Percentiles rank a stretch among this genome's conserved stretches.
phyloP scores from a whole-genome alignment of 1,140 invertebrate genomes.

The Bombus balteatus region DNA sequence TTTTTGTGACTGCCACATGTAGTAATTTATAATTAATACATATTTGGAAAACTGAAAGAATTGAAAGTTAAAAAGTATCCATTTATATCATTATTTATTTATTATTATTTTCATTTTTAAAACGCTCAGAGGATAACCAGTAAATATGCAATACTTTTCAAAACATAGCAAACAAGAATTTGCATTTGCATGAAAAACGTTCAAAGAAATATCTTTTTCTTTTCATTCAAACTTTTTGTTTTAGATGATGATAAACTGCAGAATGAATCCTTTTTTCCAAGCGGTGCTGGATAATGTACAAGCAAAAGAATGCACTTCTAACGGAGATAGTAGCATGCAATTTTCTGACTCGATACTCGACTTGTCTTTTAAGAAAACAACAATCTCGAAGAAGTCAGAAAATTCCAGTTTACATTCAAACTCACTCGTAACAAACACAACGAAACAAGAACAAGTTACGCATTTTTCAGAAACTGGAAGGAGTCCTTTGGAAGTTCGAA shows the following conservation, averaged over 20 bases:
- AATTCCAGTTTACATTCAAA: not conserved
- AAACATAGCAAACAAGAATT: too few relatives aligned
- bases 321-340: not conserved
- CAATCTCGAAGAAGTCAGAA: too few relatives aligned
- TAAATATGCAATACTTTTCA: not conserved
- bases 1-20: not conserved
- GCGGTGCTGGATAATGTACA: not conserved
- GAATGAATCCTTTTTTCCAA: not conserved
- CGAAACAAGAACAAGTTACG: not conserved
- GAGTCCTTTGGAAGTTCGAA: conserved; percentile 59
- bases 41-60: not conserved
- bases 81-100: not conserved
- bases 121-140: too few relatives aligned
- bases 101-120: not conserved
- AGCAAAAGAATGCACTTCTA: conserved; percentile 45
- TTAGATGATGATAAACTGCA: not conserved
- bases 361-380: conserved; percentile 68
- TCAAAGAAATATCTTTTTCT: not conserved
- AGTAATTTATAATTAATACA: not conserved
- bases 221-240: not conserved
- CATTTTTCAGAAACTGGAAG: conserved; percentile 16
- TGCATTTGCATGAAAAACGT: too few relatives aligned
- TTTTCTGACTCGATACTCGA: conserved; percentile 53
- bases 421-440: not conserved
- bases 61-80: not conserved